phyloP scores from a whole-genome alignment of 2,797 vertebrate genomes.

The Onychomys leucogaster region DNA sequence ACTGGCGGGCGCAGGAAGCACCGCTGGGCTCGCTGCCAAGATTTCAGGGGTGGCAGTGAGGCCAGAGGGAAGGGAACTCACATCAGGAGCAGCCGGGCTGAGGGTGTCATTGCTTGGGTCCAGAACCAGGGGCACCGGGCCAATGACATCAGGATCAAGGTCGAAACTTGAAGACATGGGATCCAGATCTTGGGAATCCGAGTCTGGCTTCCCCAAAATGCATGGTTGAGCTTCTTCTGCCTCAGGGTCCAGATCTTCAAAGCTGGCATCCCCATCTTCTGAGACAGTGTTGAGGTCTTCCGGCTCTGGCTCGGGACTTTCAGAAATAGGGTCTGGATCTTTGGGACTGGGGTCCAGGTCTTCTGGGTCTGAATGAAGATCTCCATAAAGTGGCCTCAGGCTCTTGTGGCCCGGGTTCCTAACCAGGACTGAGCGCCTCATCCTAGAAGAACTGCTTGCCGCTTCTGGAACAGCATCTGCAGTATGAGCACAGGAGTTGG shows the following conservation, averaged over 20 bases:
- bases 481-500: slow-evolving; percentile 2
- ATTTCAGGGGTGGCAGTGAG: slow-evolving; percentile 56
- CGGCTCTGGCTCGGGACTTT: slow-evolving; percentile 32
- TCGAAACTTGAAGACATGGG: slow-evolving; percentile 72
- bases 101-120: slow-evolving; percentile 73
- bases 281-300: slow-evolving; percentile 69
- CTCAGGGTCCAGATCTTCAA: slow-evolving; percentile 26
- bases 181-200: slow-evolving; percentile 64
- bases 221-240: not conserved
- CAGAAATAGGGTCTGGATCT: slow-evolving; percentile 30
- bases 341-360: slow-evolving; percentile 33
- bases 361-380: slow-evolving; percentile 57
- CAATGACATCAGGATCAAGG: slow-evolving; percentile 79
- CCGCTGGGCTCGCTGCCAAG: slow-evolving; percentile 39
- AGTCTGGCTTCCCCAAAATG: not conserved
- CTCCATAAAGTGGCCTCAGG: not conserved
- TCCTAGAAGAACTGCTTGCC: not conserved
- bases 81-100: slow-evolving; percentile 47
- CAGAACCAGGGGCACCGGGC: slow-evolving; percentile 78
- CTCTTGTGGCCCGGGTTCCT: slow-evolving; percentile 77
- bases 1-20: slow-evolving; percentile 70
- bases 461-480: slow-evolving; percentile 59
- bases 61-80: slow-evolving; percentile 65
- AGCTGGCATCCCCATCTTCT: slow-evolving; percentile 42
- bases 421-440: slow-evolving; percentile 78